A percentile compares a stretch with the other conserved stretches of the same genome.
phyloP scores from a whole-genome alignment of 2,113 vertebrate genomes.

The Stictonetta naevosa region DNA sequence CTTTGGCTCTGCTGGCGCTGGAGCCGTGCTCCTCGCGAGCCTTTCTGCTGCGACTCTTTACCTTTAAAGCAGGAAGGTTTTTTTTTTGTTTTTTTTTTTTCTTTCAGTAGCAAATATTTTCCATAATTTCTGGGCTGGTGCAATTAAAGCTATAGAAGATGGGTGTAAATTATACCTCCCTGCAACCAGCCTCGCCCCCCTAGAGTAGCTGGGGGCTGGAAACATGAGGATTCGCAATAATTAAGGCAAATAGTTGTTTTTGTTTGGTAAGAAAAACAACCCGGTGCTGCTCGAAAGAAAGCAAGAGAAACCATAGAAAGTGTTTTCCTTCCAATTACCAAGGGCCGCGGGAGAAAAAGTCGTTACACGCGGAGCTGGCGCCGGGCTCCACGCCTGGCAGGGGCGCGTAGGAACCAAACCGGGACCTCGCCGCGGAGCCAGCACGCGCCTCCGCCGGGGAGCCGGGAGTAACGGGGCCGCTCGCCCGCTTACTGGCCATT shows the following conservation, averaged over 20 bases:
- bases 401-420: not conserved
- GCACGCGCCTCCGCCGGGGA: not conserved
- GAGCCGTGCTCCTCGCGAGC: not conserved
- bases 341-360: not conserved
- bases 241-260: constrained; percentile 48
- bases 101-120: not conserved
- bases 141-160: constrained; percentile 11
- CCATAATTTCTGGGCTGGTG: not conserved
- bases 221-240: not conserved
- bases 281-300: not conserved
- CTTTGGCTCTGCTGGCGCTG: not conserved
- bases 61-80: not conserved
- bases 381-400: not conserved
- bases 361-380: not conserved
- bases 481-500: not conserved
- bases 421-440: not conserved
- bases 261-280: constrained; percentile 10
- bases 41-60: not conserved
- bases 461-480: not conserved
- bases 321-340: not conserved
- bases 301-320: not conserved
- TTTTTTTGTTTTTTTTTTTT: not conserved
- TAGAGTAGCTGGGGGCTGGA: constrained; percentile 8
- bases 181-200: not conserved
- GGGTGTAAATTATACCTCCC: constrained; percentile 35